Percentiles rank a stretch among this genome's conserved stretches.
Conservation (phyloP, 2,888 invertebrate species). For the Ommatoiulus sabulosus region DNA sequence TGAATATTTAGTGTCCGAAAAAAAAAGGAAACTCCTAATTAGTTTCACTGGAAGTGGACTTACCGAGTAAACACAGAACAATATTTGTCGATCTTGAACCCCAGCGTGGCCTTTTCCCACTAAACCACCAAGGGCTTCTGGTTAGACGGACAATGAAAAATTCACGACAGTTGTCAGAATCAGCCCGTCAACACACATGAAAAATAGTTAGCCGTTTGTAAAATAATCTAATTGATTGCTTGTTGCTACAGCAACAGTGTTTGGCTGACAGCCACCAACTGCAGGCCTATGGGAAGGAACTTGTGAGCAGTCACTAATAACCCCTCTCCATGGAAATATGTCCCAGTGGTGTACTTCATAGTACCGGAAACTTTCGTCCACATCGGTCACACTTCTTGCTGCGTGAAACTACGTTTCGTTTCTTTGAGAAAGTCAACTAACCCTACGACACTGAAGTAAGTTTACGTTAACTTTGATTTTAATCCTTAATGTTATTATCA, state of each 20-base stretch:
- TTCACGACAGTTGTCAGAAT: conserved; percentile 36
- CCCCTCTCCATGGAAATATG: conserved; percentile 43
- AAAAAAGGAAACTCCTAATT: not conserved
- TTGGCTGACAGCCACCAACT: not conserved
- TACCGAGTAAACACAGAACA: not conserved
- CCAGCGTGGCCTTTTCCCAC: not conserved
- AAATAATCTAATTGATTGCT: conserved; percentile 35
- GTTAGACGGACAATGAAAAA: conserved; percentile 14
- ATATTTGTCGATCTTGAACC: not conserved
- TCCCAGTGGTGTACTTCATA: conserved; percentile 35
- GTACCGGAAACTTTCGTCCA: conserved; percentile 9
- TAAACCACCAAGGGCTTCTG: conserved; percentile 15
- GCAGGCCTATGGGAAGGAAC: conserved; percentile 28
- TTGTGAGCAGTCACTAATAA: conserved; percentile 14
- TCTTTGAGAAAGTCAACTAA: not conserved
- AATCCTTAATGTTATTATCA: not conserved
- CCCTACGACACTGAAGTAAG: not conserved
- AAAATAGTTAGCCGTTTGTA: conserved; percentile 38
- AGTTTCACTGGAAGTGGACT: not conserved
- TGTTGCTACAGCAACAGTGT: conserved; percentile 43
- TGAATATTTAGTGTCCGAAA: not conserved
- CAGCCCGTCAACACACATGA: conserved; percentile 27
- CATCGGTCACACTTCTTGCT: conserved; percentile 20
- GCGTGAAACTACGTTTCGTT: not conserved
- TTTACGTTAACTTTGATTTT: not conserved